phyloP scores from a whole-genome alignment of 2,888 invertebrate genomes.

The Tetramorium bicarinatum region DNA sequence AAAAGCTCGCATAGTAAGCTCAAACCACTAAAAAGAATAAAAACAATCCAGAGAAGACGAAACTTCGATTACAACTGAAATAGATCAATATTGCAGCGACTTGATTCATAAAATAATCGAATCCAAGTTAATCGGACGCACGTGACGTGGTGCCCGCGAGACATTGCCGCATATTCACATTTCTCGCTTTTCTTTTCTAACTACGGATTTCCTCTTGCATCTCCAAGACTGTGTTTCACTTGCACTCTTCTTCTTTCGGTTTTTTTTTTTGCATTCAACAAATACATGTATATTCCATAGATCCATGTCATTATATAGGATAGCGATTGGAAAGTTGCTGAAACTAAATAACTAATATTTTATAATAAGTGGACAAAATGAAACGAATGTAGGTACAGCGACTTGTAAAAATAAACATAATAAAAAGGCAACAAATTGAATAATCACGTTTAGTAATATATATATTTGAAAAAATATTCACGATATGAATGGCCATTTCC shows the following conservation, averaged over 20 bases:
- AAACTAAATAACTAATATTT: neutral
- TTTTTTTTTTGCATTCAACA: neutral
- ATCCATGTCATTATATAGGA: neutral
- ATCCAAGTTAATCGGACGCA: neutral
- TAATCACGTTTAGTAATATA: neutral
- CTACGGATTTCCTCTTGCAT: neutral
- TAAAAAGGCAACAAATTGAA: neutral
- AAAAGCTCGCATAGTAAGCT: slow-evolving; percentile 9
- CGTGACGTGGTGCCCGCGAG: neutral
- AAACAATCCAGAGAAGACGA: slow-evolving; percentile 44
- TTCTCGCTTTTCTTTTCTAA: neutral
- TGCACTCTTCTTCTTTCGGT: neutral
- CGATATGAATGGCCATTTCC: neutral
- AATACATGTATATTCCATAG: neutral
- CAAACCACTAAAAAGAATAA: slow-evolving; percentile 45
- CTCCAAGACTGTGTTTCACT: neutral
- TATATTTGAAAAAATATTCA: neutral
- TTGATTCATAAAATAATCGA: slow-evolving; percentile 20
- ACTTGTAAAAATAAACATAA: neutral
- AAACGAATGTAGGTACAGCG: neutral
- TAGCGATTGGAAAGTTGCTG: neutral
- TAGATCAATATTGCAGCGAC: slow-evolving; percentile 75
- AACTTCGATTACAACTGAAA: slow-evolving; percentile 60
- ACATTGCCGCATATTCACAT: neutral
- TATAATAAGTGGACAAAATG: neutral